Percentiles rank a stretch among this genome's conserved stretches.
These are phyloP conservation scores for Drosophila truncata DNA, from an alignment of 1,140 invertebrate species.

Conservation along the genomic window DNA sequence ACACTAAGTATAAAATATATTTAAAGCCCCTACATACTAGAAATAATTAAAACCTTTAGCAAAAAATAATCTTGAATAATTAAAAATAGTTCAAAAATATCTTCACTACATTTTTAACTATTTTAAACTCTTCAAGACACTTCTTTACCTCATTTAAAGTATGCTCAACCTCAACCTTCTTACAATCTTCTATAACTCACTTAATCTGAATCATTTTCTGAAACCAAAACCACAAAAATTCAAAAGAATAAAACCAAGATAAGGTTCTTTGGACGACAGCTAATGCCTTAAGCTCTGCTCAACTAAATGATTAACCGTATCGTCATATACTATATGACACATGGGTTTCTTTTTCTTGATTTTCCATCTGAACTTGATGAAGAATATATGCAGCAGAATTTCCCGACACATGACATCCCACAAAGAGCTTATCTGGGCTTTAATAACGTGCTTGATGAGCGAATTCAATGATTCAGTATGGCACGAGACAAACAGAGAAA, in stretches of 20 bases:
- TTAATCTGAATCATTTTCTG: neutral
- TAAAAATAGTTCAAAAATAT: too few species aligned
- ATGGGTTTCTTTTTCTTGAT: constrained; percentile 16
- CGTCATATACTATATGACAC: constrained; percentile 15
- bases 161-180: too few species aligned
- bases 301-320: constrained; percentile 26
- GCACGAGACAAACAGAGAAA: constrained; percentile 26
- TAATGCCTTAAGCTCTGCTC: constrained; percentile 20
- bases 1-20: too few species aligned
- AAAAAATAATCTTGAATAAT: neutral
- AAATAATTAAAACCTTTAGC: neutral
- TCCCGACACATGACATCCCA: constrained; percentile 39
- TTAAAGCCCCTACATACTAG: too few species aligned
- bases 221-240: neutral
- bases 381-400: constrained; percentile 38
- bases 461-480: constrained; percentile 52
- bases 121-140: neutral
- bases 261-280: constrained; percentile 4
- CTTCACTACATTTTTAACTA: too few species aligned
- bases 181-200: neutral
- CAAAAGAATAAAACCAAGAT: neutral
- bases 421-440: constrained; percentile 39
- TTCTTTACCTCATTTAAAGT: too few species aligned
- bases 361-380: constrained; percentile 16
- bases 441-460: constrained; percentile 38